phyloP scores from a whole-genome alignment of 2,888 invertebrate genomes.

The Chymomyza procnemis region DNA sequence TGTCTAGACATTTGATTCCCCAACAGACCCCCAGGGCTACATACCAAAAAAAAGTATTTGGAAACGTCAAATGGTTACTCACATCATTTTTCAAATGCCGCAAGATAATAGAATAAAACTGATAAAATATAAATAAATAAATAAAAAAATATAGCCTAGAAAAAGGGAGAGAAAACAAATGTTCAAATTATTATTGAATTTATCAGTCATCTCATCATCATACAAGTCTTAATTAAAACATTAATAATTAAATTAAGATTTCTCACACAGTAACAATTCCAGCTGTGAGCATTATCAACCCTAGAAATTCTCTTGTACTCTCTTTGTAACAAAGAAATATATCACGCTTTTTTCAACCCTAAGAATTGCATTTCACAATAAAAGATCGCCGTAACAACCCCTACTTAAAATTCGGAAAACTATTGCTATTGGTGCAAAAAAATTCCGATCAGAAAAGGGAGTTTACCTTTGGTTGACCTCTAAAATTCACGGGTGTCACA shows the following conservation, averaged over 20 bases:
- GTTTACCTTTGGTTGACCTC: slow-evolving; percentile 52
- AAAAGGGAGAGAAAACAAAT: too few species aligned
- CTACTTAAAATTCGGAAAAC: not conserved
- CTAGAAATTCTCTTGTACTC: slow-evolving; percentile 2
- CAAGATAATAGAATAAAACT: too few species aligned
- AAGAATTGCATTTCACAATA: slow-evolving; percentile 44
- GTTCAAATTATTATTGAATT: too few species aligned
- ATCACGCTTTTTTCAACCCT: not conserved
- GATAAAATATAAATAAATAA: not conserved
- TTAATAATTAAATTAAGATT: not conserved
- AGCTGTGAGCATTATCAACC: not conserved
- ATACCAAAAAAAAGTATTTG: not conserved
- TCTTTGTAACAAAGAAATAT: not conserved
- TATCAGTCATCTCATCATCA: too few species aligned
- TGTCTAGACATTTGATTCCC: slow-evolving; percentile 54
- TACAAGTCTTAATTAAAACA: not conserved
- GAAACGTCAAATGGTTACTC: not conserved
- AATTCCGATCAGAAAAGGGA: slow-evolving; percentile 61
- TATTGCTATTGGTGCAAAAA: slow-evolving; percentile 36
- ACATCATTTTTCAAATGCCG: not conserved
- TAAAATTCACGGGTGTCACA: slow-evolving; percentile 9
- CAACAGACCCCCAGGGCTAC: not conserved
- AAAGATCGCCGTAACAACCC: slow-evolving; percentile 50
- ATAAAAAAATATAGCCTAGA: too few species aligned
- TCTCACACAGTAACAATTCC: not conserved